A percentile compares a stretch with the other conserved stretches of the same genome.
These are phyloP conservation scores for Subanguina moxae DNA, from an alignment of 1,140 invertebrate species.

Conservation along the genomic window DNA sequence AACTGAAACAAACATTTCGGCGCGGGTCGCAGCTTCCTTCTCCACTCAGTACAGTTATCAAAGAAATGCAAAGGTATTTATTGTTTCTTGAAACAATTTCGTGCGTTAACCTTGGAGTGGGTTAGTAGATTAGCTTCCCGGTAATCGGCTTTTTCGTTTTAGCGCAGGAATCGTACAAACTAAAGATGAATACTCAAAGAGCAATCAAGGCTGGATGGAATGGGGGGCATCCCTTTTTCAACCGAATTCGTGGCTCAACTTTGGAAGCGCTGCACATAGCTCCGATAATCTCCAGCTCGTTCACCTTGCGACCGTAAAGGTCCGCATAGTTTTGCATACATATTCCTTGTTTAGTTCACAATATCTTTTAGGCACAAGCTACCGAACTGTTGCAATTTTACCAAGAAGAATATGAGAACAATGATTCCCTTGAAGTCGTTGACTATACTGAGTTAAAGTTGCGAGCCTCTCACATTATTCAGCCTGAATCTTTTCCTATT, in stretches of 20 bases:
- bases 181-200: slow-evolving; percentile 29
- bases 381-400: slow-evolving; percentile 47
- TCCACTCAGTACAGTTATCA: slow-evolving; percentile 38
- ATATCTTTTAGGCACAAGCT: slow-evolving; percentile 29
- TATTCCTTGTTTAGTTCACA: neutral
- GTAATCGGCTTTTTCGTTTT: slow-evolving; percentile 20
- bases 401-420: slow-evolving; percentile 38
- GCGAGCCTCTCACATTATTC: slow-evolving; percentile 30
- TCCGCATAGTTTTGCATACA: neutral
- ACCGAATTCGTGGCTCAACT: neutral
- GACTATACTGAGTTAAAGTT: slow-evolving; percentile 48
- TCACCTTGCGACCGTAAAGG: slow-evolving; percentile 47
- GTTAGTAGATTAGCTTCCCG: too few species aligned
- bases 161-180: slow-evolving; percentile 34
- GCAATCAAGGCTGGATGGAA: slow-evolving; percentile 40
- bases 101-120: too few species aligned
- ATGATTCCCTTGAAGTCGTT: slow-evolving; percentile 54
- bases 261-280: neutral
- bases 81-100: neutral
- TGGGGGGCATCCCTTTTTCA: slow-evolving; percentile 40
- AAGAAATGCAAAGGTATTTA: slow-evolving; percentile 43
- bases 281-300: slow-evolving; percentile 30
- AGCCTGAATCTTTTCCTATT: slow-evolving; percentile 44
- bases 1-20: slow-evolving; percentile 46
- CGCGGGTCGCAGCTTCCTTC: slow-evolving; percentile 49